A percentile compares a stretch with the other conserved stretches of the same genome.
These are phyloP conservation scores for Helicoverpa armigera DNA, from an alignment of 1,140 invertebrate genomes.

Conservation along the genomic window DNA sequence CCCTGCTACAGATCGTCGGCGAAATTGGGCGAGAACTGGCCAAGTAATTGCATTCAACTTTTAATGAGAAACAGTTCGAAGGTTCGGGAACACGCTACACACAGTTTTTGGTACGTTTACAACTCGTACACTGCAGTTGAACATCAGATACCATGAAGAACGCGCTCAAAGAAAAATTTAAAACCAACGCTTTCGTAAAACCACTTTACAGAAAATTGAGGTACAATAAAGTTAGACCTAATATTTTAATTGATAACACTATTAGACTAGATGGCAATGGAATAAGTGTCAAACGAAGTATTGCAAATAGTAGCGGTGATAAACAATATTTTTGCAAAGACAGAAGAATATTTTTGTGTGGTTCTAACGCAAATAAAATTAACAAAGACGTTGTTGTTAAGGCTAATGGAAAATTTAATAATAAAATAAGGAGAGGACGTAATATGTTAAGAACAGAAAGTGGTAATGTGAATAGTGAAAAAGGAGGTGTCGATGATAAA, in stretches of 20 bases:
- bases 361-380: constrained; percentile 55
- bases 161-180: constrained; percentile 69
- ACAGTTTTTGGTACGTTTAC: constrained; percentile 30
- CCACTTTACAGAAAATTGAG: constrained; percentile 73
- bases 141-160: constrained; percentile 53
- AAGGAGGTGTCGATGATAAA: constrained; percentile 43
- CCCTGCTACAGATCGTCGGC: constrained; percentile 4
- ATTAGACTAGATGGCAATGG: constrained; percentile 70
- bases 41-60: constrained; percentile 42
- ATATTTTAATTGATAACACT: constrained; percentile 64
- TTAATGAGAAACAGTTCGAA: constrained; percentile 43
- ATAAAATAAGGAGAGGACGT: constrained; percentile 33
- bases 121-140: constrained; percentile 12
- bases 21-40: constrained; percentile 23
- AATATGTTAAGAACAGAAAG: constrained; percentile 42
- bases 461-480: constrained; percentile 21
- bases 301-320: constrained; percentile 56
- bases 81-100: constrained; percentile 60
- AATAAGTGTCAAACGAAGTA: constrained; percentile 65
- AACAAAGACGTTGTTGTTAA: constrained; percentile 6
- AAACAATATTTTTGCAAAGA: constrained; percentile 58
- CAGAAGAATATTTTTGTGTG: constrained; percentile 56
- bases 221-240: constrained; percentile 57
- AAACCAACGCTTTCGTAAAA: constrained; percentile 72
- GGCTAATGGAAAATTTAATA: neutral